Evolutionary conservation across 1,140 invertebrate genomes (phyloP).

Genomic region (Steinernema khuongi): DNA sequence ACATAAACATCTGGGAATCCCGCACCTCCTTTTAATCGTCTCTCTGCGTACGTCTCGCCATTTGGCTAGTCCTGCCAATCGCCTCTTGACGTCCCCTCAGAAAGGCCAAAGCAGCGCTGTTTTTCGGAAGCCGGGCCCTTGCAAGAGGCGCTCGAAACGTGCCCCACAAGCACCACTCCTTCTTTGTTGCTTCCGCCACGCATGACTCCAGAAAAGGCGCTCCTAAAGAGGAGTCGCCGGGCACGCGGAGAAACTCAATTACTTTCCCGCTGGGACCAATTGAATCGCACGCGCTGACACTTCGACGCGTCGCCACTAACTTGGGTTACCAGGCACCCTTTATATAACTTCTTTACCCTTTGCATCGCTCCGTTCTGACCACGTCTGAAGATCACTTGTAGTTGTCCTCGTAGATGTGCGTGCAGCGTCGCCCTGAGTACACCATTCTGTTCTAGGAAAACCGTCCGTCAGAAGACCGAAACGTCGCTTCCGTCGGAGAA

Average conservation of each 20-base stretch:
- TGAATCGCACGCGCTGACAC: not conserved
- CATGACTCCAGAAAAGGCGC: no score
- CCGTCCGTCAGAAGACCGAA: conserved; percentile 48
- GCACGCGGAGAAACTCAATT: not conserved
- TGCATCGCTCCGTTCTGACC: not conserved
- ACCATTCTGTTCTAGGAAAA: conserved; percentile 30
- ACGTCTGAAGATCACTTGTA: not conserved
- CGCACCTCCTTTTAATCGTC: no score
- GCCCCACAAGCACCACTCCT: no score
- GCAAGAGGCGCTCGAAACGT: no score
- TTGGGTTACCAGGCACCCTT: not conserved
- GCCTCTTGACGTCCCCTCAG: no score
- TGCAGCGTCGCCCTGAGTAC: not conserved
- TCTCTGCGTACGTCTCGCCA: no score
- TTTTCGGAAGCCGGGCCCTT: no score
- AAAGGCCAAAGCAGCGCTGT: no score
- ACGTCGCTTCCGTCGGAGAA: conserved; percentile 36
- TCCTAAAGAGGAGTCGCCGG: no score
- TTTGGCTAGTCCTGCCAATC: no score
- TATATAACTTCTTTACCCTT: not conserved
- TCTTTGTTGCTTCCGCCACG: no score
- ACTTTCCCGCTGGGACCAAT: conserved; percentile 10
- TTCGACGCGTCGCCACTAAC: not conserved
- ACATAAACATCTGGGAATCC: no score
- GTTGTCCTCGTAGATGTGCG: not conserved